Percentiles rank a stretch among this genome's conserved stretches.
Conservation (phyloP, 30 jellyfish, hydroid and myxozoan species). For the Aurelia aurita complex sp. Pacific region DNA sequence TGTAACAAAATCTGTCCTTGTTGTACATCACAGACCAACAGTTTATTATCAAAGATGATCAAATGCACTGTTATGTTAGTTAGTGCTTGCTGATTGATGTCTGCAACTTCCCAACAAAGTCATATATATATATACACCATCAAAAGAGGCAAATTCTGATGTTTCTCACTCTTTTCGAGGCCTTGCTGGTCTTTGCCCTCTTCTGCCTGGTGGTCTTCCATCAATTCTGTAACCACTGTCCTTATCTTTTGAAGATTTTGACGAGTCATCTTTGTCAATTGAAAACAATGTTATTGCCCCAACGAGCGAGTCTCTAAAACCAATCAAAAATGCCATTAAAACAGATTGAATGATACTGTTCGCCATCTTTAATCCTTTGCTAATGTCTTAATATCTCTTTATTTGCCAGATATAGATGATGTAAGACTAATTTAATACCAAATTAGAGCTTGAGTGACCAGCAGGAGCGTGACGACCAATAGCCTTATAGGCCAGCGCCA, state of each 20-base stretch:
- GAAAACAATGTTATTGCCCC: constrained; percentile 77
- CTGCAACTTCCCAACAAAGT: too few relatives aligned
- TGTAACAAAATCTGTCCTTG: too few relatives aligned
- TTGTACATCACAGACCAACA: too few relatives aligned
- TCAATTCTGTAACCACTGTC: constrained; percentile 11
- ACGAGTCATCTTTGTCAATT: constrained; percentile 59
- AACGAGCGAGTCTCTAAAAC: constrained; percentile 83
- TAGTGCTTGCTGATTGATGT: too few relatives aligned
- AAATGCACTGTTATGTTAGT: too few relatives aligned
- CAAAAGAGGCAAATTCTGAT: not conserved
- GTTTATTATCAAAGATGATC: too few relatives aligned
- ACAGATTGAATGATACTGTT: constrained; percentile 43
- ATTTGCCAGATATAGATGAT: too few relatives aligned
- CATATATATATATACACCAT: not conserved
- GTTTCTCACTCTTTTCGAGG: constrained; percentile 41
- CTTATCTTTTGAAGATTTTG: not conserved
- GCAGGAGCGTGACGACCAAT: too few relatives aligned
- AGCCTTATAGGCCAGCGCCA: too few relatives aligned
- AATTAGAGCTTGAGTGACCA: too few relatives aligned
- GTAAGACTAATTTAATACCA: too few relatives aligned
- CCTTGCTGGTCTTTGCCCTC: constrained; percentile 67
- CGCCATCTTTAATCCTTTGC: not conserved
- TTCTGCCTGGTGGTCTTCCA: constrained; percentile 73
- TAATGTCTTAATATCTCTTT: too few relatives aligned
- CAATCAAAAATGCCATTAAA: constrained; percentile 61